Percentiles rank a stretch among this genome's conserved stretches.
These are phyloP conservation scores for Euura lappo DNA, from an alignment of 1,140 invertebrate genomes.

Conservation along the genomic window DNA sequence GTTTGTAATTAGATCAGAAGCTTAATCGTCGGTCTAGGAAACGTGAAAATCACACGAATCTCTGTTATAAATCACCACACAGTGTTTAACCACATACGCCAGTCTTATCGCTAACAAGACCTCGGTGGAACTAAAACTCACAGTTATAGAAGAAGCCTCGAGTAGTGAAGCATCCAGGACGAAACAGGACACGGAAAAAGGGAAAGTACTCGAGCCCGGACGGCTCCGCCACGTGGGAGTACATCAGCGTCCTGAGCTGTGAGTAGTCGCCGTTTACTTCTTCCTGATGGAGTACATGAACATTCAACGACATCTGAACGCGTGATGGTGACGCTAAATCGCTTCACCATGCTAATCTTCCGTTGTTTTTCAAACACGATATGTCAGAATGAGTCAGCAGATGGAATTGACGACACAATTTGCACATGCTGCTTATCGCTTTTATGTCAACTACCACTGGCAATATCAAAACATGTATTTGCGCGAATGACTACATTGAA, in stretches of 20 bases:
- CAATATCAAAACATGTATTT: no score
- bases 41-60: no score
- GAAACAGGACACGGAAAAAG: constrained; percentile 13
- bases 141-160: no score
- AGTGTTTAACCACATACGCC: no score
- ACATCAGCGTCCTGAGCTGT: constrained; percentile 18
- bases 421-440: no score
- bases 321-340: constrained; percentile 10
- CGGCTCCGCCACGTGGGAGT: constrained; percentile 35
- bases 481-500: no score
- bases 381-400: not conserved
- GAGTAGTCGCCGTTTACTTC: constrained; percentile 64
- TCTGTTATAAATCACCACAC: no score
- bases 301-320: constrained; percentile 32
- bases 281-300: constrained; percentile 56
- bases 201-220: constrained; percentile 29
- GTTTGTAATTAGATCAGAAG: no score
- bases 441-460: no score
- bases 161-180: not conserved
- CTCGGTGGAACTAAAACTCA: no score
- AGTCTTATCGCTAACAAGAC: no score
- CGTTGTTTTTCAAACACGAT: not conserved
- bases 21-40: no score
- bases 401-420: not conserved
- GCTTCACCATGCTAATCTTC: not conserved